These are phyloP conservation scores for Bemisia tabaci DNA, from an alignment of 1,140 invertebrate species.

Conservation along the genomic window DNA sequence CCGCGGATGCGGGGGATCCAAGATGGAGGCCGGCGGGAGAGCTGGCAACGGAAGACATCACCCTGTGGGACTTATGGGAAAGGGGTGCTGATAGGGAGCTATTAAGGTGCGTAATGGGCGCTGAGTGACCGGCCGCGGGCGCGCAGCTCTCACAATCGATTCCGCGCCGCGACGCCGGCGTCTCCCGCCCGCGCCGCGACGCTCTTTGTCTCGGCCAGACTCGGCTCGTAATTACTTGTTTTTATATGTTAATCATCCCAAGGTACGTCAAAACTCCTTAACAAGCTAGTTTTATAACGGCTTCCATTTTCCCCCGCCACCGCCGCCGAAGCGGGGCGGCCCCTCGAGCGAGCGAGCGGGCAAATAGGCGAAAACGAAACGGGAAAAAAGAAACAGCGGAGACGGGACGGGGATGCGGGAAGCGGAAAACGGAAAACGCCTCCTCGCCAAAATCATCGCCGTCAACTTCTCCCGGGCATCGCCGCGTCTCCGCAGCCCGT, in stretches of 20 bases:
- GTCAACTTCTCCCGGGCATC: too few relatives aligned
- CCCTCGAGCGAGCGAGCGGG: too few relatives aligned
- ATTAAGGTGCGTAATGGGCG: conserved; percentile 18
- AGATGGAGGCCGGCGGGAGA: background rate
- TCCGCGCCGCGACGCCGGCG: conserved; percentile 1
- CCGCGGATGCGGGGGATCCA: background rate
- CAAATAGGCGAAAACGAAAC: too few relatives aligned
- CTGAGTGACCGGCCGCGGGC: conserved; percentile 12
- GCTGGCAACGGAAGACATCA: background rate
- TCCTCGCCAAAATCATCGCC: too few relatives aligned
- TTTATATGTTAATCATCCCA: background rate
- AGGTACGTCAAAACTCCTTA: background rate
- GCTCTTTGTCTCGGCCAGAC: background rate
- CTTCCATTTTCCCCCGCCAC: background rate
- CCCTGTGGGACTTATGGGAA: background rate
- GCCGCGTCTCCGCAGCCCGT: too few relatives aligned
- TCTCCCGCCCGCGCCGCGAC: conserved; percentile 3
- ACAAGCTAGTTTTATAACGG: background rate
- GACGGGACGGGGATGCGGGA: too few relatives aligned
- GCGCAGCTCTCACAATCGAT: conserved; percentile 12
- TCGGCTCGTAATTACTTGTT: background rate
- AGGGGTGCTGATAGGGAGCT: conserved; percentile 7
- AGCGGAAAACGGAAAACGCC: too few relatives aligned
- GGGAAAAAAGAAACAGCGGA: too few relatives aligned
- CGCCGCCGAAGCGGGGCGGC: too few relatives aligned